Evolutionary conservation across 2,113 vertebrate species (phyloP), one percentile per base, ranked within the genome.

Genomic region (Eupsittula cactorum): DNA sequence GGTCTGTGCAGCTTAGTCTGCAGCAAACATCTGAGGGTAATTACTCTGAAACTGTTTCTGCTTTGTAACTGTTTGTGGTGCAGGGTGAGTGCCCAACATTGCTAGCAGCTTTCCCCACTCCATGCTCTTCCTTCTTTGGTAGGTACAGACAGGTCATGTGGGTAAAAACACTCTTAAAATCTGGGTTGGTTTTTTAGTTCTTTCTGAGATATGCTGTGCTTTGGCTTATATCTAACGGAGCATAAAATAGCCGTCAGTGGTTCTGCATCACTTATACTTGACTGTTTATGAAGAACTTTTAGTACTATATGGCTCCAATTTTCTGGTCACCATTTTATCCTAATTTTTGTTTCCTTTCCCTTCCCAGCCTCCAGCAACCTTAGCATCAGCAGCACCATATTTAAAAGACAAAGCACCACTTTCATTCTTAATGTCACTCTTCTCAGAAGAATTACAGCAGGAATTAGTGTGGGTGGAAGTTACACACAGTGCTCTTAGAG

Each of bases 1-100:
- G 94, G 88, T 69, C 83, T 59, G 55, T 65, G 63, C 68, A 65
- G 95, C 90, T 97, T 95, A 96, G 94, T 88, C 90, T 94, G 44
- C 77, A 87, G 83, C 79, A 65, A 87, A 80, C 63, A 57, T 83
- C 74, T 92, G 86, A 95, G 93, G 90, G 74, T 64, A 78, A 7
- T 95, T 88, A 70, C 80, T 81, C 35, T 71, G 77, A 44, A 53
- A 23, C 50, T 42, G 62, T 79, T 77, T 60, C 86, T 80, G 10
- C 1, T 57, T 63, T 90, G 78, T 67, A 84, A 78, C 73, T 0
- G 0, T 65, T 65, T 35, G 73, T 69, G 73, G 44, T 8, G 10
- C 62, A 80, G 31, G 0, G 3, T 37, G 50, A 41, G 78, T 92
- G 62, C 39, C 75, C 7, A 5, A 9, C n/a, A 10, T 31, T 2